phyloP scores from a whole-genome alignment of 2,113 vertebrate genomes.

The Aleadryas rufinucha region DNA sequence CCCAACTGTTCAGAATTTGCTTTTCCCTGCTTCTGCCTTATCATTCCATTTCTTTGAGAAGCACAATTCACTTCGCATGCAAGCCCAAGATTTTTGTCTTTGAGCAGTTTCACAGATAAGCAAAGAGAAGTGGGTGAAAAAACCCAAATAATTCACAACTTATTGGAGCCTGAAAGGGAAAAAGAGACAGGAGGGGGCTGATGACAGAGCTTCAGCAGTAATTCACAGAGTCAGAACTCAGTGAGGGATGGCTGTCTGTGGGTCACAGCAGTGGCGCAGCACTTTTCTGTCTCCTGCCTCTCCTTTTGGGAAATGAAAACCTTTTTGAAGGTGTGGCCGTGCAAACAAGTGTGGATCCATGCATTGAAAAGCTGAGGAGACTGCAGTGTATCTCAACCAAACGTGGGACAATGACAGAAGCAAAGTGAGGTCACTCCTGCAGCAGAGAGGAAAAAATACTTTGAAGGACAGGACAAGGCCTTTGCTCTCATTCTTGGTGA shows the following conservation, averaged over 20 bases:
- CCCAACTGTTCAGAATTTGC: background rate
- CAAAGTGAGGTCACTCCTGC: background rate
- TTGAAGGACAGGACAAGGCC: background rate
- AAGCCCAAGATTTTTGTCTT: background rate
- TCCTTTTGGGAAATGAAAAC: background rate
- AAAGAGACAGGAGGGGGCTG: background rate
- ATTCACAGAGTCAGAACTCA: background rate
- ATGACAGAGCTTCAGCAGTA: background rate
- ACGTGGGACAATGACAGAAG: background rate
- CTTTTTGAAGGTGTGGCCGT: rapidly evolving
- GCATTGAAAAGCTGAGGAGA: background rate
- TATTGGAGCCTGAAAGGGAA: background rate
- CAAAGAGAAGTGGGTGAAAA: background rate
- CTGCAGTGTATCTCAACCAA: background rate
- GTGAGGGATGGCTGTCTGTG: background rate
- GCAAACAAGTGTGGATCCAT: background rate
- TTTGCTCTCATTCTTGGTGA: background rate
- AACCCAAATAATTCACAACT: background rate
- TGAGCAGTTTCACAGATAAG: background rate
- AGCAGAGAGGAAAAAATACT: background rate
- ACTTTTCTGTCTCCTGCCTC: background rate
- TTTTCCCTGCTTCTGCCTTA: background rate
- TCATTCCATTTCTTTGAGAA: background rate
- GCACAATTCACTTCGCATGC: background rate
- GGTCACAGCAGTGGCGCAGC: background rate